Conservation (phyloP, 2,888 invertebrate genomes). For the Eupithecia vulgata region DNA sequence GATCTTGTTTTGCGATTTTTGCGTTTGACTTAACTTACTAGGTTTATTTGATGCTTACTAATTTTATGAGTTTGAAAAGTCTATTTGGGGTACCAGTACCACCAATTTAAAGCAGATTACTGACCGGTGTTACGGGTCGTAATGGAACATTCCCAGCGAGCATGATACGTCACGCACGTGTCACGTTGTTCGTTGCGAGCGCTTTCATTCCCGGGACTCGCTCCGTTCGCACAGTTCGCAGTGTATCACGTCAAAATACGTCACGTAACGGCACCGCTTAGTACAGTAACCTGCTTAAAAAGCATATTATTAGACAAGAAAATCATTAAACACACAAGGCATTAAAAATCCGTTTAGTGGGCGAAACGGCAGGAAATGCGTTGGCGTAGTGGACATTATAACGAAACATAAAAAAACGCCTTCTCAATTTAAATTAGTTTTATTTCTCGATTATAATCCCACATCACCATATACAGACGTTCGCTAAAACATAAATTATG, state of each 20-base stretch:
- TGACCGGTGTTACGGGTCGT: too few species aligned
- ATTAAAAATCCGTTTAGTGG: conserved; percentile 41
- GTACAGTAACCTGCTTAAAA: background rate
- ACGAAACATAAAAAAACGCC: conserved; percentile 34
- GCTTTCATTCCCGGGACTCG: too few species aligned
- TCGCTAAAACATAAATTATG: conserved; percentile 12
- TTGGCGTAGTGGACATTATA: conserved; percentile 49
- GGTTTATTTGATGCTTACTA: background rate
- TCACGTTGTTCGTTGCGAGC: too few species aligned
- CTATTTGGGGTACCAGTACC: background rate
- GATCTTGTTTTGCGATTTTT: background rate
- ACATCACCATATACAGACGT: conserved; percentile 11
- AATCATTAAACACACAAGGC: background rate
- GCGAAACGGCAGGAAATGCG: conserved; percentile 56
- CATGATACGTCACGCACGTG: too few species aligned
- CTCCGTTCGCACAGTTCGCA: too few species aligned
- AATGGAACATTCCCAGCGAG: too few species aligned
- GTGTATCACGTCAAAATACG: too few species aligned
- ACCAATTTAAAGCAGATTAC: too few species aligned
- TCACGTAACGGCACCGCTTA: too few species aligned
- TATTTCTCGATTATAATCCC: conserved; percentile 16
- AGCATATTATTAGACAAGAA: background rate
- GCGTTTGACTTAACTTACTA: background rate
- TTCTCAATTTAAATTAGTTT: conserved; percentile 30
- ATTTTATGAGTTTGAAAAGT: background rate